Percentiles rank a stretch among this genome's conserved stretches.
These are phyloP conservation scores for Acanthosoma haemorrhoidale DNA, from an alignment of 2,888 invertebrate genomes.

Conservation along the genomic window DNA sequence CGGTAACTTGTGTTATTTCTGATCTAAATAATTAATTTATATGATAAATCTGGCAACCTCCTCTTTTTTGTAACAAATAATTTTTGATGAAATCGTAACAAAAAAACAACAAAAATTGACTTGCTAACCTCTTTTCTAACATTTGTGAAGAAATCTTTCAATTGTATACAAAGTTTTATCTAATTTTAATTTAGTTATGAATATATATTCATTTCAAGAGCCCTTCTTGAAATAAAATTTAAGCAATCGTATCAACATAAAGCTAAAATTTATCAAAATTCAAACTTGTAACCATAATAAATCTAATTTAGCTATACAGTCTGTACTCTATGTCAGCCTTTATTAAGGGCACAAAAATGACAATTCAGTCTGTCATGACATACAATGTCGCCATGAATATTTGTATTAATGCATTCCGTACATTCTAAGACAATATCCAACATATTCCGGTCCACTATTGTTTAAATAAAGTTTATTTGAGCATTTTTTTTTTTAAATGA, in stretches of 20 bases:
- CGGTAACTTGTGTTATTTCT: too few species aligned
- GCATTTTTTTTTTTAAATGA: constrained; percentile 11
- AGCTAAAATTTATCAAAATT: constrained; percentile 19
- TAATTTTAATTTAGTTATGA: neutral
- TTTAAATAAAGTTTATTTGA: constrained; percentile 22
- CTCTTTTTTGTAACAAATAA: too few species aligned
- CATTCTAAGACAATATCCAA: constrained; percentile 9
- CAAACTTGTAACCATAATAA: constrained; percentile 24
- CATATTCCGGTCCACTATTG: constrained; percentile 1
- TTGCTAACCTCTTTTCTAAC: too few species aligned
- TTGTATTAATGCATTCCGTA: constrained; percentile 15
- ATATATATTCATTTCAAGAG: neutral
- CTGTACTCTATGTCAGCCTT: constrained; percentile 31
- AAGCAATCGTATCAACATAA: constrained; percentile 26
- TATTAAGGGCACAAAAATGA: constrained; percentile 29
- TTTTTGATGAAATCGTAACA: too few species aligned
- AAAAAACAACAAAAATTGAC: too few species aligned
- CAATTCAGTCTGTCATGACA: constrained; percentile 16
- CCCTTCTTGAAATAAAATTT: neutral
- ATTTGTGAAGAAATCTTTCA: too few species aligned
- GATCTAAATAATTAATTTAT: too few species aligned
- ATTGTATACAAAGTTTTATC: too few species aligned
- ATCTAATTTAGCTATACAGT: constrained; percentile 27
- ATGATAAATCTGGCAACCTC: too few species aligned
- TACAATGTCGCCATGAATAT: neutral